Base-by-base conservation (phyloP, 2,888 invertebrate species). In the Colostygia pectinataria region DNA sequence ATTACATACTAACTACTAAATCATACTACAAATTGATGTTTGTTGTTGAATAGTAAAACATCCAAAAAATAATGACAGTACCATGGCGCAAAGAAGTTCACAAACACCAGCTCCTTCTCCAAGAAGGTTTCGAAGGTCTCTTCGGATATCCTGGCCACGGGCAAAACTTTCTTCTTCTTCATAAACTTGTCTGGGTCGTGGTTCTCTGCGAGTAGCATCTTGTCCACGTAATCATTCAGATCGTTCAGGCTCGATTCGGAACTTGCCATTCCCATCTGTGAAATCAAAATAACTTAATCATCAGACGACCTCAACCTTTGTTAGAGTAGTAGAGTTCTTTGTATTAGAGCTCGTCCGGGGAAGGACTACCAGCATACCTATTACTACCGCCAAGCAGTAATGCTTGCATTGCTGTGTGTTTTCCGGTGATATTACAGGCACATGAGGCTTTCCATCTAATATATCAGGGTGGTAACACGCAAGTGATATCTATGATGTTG, bases 21-120 rank as follows among this genome's bases (percentile, higher is more conserved):
- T n/a, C n/a, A n/a, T n/a, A n/a, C n/a, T n/a, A n/a, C n/a, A n/a
- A n/a, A n/a, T n/a, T n/a, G n/a, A n/a, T n/a, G n/a, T n/a, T n/a
- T n/a, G n/a, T n/a, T n/a, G n/a, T n/a, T n/a, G n/a, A n/a, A n/a
- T n/a, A n/a, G n/a, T 15, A 15, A 15, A 2, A 15, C 4, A 2
- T 15, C 15, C 4, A 4, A 6, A 20, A 4, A 20, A 12, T 18
- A 15, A 15, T 6, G 7, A 34, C 7, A 1, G 12, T 13, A 93
- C 97, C 97, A 97, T 1, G 97, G 97, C 1, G 97, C 97, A 85
- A 94, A 97, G 74, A 96, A 97, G 80, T 97, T 96, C 18, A 97
- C 92, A 71, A 97, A 96, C 0, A 95, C 93, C 20, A 95, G 78
- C 41, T 95, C 96, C 14, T 92, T 92, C 57, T 94, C 91, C 27